Evolutionary conservation across 2,888 invertebrate genomes (phyloP), one percentile per base, ranked within the genome.

Genomic region (Sarcophaga variegata): DNA sequence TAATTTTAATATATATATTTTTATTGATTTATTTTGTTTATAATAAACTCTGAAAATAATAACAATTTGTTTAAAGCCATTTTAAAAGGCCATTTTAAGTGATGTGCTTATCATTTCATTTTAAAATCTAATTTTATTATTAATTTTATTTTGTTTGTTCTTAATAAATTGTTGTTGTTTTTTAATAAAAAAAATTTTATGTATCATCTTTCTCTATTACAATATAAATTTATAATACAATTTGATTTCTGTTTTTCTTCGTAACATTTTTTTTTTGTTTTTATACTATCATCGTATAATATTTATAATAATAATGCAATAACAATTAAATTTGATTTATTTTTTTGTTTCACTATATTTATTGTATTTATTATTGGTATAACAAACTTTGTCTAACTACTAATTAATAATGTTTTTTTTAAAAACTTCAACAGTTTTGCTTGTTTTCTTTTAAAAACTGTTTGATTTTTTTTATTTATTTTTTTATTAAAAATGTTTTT

Each of bases 21-120:
- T 75, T 67, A 54, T 75, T 71, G 47, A 20, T 78, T 66, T 60
- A n/a, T 37, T 60, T 75, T 60, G 78, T 67, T 76, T 75, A 67
- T 87, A 87, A 87, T 87, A 87, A 87, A 87, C 87, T 87, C 87
- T 87, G 87, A 84, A 87, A 84, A 87, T 84, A 84, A 82, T 87
- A 87, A 87, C 87, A 87, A 87, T 87, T 84, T 84, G 84, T 87
- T 87, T 87, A 87, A 84, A 87, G 87, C 87, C 87, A 87, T 87
- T 87, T 84, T 60, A 79, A 81, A 87, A 87, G 87, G 87, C 87
- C 87, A 82, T 84, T 87, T 87, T 84, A 87, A 87, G 87, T 87
- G 84, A 87, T 87, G 87, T 87, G 87, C 87, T 87, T 54, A 12
- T 54, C 54, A 4, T 49, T 49, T 12, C 17, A 14, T 54, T 0